phyloP scores from a whole-genome alignment of 2,888 invertebrate genomes.

The Hyposoter dolosus region DNA sequence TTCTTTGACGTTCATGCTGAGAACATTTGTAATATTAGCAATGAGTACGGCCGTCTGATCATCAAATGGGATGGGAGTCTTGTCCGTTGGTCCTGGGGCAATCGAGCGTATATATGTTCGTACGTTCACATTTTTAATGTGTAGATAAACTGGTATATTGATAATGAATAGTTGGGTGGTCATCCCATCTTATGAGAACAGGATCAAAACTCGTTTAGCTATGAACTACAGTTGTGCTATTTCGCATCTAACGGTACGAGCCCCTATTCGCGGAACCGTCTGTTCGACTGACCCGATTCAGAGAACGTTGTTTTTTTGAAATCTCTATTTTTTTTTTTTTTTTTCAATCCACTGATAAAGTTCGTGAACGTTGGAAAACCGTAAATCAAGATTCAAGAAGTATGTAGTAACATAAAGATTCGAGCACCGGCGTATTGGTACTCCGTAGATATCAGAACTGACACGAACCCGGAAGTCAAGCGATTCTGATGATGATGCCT shows the following conservation, averaged over 20 bases:
- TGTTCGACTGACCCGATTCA: conserved; percentile 53
- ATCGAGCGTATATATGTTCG: not conserved
- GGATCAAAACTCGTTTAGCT: conserved; percentile 52
- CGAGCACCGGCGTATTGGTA: conserved; percentile 10
- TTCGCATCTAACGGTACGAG: conserved; percentile 47
- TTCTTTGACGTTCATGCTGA: conserved; percentile 7
- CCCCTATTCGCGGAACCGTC: conserved; percentile 19
- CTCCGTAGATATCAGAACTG: conserved; percentile 14
- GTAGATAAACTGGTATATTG: not conserved
- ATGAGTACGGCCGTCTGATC: not conserved
- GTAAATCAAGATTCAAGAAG: conserved; percentile 2
- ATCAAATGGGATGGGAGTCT: not conserved
- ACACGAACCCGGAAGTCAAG: conserved; percentile 43
- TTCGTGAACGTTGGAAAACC: conserved; percentile 13
- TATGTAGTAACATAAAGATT: conserved; percentile 18
- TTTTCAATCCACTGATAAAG: conserved; percentile 25
- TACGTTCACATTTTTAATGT: not conserved
- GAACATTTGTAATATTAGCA: not conserved
- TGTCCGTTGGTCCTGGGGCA: not conserved
- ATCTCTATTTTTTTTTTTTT: conserved; percentile 26
- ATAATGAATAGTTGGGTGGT: not conserved
- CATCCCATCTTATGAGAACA: not conserved
- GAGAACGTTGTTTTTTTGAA: conserved; percentile 35
- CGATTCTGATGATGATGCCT: conserved; percentile 42
- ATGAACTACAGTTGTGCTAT: conserved; percentile 46